Evolutionary conservation across 2,113 vertebrate species (phyloP).

Genomic region (Garra rufa): DNA sequence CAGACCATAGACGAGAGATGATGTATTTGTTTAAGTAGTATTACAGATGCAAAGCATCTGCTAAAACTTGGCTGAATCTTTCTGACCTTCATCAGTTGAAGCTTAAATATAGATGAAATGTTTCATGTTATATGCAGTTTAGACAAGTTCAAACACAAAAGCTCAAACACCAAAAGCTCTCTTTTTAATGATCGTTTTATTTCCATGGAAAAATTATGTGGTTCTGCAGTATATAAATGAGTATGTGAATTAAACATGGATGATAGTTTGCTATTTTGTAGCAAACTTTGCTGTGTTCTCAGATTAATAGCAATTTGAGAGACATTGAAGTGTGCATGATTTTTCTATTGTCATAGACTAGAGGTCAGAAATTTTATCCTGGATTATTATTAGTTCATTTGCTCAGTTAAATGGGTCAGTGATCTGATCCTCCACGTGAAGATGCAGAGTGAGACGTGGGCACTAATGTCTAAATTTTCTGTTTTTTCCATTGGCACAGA

Average conservation of each 20-base stretch:
- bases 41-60: constrained; percentile 47
- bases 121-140: neutral
- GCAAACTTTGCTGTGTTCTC: neutral
- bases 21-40: constrained; percentile 44
- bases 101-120: neutral
- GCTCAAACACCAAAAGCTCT: neutral
- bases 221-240: neutral
- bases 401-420: constrained; percentile 66
- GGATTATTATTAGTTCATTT: neutral
- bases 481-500: constrained; percentile 77
- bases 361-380: neutral
- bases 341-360: neutral
- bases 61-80: neutral
- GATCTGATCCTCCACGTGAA: constrained; percentile 56
- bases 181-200: neutral
- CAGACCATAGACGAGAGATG: constrained; percentile 24
- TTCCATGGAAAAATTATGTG: neutral
- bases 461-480: constrained; percentile 65
- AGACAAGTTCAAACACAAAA: neutral
- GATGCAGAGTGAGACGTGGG: constrained; percentile 63
- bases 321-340: neutral
- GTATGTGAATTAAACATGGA: neutral
- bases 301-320: neutral
- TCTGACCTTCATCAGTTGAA: neutral
- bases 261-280: neutral